Conservation (phyloP, 2,888 invertebrate genomes). For the Drosophila quasianomalipes region DNA sequence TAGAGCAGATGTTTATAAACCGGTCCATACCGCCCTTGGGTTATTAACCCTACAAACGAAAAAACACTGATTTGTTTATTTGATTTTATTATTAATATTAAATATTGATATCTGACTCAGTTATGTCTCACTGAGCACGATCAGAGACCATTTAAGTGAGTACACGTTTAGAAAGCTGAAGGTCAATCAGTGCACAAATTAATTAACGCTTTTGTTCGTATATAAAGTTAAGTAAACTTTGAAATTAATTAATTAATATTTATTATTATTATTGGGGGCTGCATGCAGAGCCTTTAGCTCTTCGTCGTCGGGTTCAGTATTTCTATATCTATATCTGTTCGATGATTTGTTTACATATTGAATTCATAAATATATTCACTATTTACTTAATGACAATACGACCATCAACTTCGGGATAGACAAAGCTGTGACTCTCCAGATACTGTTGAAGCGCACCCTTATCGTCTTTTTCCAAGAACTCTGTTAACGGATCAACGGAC, state of each 20-base stretch:
- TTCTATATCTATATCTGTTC: not conserved
- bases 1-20: not conserved
- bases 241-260: not conserved
- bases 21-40: not conserved
- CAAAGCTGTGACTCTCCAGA: slow-evolving; percentile 87
- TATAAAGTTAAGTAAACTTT: not conserved
- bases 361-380: not conserved
- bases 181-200: not conserved
- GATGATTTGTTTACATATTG: not conserved
- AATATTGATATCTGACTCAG: not conserved
- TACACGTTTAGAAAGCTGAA: not conserved
- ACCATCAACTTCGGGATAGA: slow-evolving; percentile 89
- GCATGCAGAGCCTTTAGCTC: not conserved
- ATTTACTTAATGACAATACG: slow-evolving; percentile 85
- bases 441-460: slow-evolving; percentile 87
- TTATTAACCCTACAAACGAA: not conserved
- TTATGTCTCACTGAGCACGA: not conserved
- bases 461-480: slow-evolving; percentile 86
- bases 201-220: not conserved
- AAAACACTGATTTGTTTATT: not conserved
- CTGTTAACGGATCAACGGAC: slow-evolving; percentile 30
- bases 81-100: not conserved
- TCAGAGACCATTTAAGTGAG: not conserved
- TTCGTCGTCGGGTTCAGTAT: not conserved
- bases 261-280: not conserved